Conservation (phyloP, 2,113 vertebrate genomes). For the Baryphthengus martii region DNA sequence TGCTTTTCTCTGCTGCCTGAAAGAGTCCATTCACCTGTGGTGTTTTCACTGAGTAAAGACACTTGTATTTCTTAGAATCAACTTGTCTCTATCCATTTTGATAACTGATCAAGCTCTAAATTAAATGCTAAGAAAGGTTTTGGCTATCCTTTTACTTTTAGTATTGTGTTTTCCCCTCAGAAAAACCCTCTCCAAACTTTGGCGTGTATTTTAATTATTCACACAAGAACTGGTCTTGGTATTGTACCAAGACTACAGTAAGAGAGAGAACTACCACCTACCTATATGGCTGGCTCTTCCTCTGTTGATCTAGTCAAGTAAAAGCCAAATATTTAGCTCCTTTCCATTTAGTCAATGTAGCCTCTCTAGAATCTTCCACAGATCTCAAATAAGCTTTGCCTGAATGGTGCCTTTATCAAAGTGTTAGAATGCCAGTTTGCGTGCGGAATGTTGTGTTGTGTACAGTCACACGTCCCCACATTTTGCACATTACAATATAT, state of each 20-base stretch:
- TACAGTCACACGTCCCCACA: not conserved
- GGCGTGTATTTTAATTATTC: not conserved
- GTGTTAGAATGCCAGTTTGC: not conserved
- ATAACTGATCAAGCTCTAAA: not conserved
- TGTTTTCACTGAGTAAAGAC: not conserved
- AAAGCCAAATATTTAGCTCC: not conserved
- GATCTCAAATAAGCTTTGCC: not conserved
- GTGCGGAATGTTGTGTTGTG: not conserved
- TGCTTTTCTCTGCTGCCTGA: constrained; percentile 23
- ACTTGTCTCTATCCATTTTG: not conserved
- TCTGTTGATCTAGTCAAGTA: not conserved
- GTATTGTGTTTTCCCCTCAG: not conserved
- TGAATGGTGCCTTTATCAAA: not conserved
- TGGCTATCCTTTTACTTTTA: not conserved
- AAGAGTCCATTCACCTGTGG: constrained; percentile 28
- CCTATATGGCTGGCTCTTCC: not conserved
- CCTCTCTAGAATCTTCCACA: not conserved
- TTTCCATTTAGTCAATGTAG: not conserved
- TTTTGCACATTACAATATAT: not conserved
- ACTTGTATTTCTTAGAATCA: not conserved
- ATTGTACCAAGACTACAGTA: not conserved
- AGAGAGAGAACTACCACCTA: not conserved
- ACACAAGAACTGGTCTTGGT: not conserved
- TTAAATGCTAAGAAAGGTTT: not conserved
- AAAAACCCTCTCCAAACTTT: not conserved